Percentiles rank a stretch among this genome's conserved stretches.
Conservation (phyloP, 2,888 invertebrate species). For the Acleris holmiana region DNA sequence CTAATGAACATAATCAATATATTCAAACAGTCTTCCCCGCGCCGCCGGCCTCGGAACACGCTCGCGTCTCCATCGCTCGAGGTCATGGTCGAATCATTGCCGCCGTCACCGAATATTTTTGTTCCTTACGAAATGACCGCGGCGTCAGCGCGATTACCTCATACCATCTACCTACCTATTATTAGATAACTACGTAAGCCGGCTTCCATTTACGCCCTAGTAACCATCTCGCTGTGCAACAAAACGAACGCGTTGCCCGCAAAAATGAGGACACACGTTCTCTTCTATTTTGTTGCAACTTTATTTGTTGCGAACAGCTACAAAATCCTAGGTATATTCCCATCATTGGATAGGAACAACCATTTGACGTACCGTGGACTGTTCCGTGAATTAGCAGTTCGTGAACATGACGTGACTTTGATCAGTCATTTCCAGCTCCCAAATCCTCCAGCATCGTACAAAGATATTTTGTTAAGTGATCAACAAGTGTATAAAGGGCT, state of each 20-base stretch:
- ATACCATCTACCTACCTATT: conserved; percentile 79
- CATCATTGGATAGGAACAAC: conserved; percentile 80
- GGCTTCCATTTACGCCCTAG: conserved; percentile 71
- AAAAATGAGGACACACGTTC: conserved; percentile 64
- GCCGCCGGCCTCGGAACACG: conserved; percentile 54
- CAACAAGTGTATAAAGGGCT: conserved; percentile 71
- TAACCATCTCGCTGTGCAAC: conserved; percentile 65
- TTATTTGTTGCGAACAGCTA: conserved; percentile 64
- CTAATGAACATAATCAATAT: conserved; percentile 42
- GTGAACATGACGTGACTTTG: conserved; percentile 82
- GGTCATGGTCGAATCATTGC: conserved; percentile 68
- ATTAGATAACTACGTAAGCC: conserved; percentile 74
- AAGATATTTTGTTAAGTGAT: conserved; percentile 79
- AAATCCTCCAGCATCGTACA: conserved; percentile 78
- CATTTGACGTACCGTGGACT: conserved; percentile 78
- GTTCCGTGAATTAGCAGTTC: conserved; percentile 76
- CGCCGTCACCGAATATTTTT: conserved; percentile 73
- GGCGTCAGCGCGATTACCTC: conserved; percentile 78
- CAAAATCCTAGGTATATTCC: conserved; percentile 82
- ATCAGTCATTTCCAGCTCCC: conserved; percentile 78
- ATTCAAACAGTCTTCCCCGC: conserved; percentile 50
- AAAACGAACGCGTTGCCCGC: conserved; percentile 65
- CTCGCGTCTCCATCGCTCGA: conserved; percentile 57
- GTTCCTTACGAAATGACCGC: conserved; percentile 71
- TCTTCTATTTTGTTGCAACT: conserved; percentile 60